phyloP scores from a whole-genome alignment of 2,113 vertebrate species.

The Barnardius zonarius region DNA sequence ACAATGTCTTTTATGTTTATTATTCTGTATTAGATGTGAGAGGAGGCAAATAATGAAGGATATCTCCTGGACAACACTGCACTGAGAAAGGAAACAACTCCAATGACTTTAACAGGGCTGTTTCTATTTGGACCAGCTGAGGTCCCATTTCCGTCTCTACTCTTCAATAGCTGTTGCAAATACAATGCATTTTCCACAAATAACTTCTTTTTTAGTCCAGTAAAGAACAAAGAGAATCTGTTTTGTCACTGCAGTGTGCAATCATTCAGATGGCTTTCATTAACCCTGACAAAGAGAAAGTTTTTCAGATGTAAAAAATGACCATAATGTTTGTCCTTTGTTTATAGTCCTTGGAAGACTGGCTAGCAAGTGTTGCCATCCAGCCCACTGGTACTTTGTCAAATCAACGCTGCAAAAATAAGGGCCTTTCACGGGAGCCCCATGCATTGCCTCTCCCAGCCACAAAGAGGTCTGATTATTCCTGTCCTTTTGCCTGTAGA shows the following conservation, averaged over 20 bases:
- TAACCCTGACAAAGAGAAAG: not conserved
- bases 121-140: conserved; percentile 9
- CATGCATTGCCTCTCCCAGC: conserved; percentile 68
- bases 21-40: not conserved
- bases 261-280: not conserved
- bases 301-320: not conserved
- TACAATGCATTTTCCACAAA: not conserved
- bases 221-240: not conserved
- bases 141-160: not conserved
- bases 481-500: not conserved
- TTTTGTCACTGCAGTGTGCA: not conserved
- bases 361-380: conserved; percentile 75
- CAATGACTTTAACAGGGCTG: not conserved
- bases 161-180: not conserved
- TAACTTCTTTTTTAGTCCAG: not conserved
- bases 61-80: not conserved
- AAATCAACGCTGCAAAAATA: conserved; percentile 58
- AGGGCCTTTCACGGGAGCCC: conserved; percentile 31
- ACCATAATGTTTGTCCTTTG: not conserved
- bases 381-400: conserved; percentile 12
- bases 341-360: conserved; percentile 79
- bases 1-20: not conserved
- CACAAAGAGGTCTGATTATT: conserved; percentile 74
- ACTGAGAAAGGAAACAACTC: conserved; percentile 4
- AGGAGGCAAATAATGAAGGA: not conserved